Evolutionary conservation across 2,888 invertebrate species (phyloP), one percentile per base, ranked within the genome.

Genomic region (Scaptomyza tumidula): DNA sequence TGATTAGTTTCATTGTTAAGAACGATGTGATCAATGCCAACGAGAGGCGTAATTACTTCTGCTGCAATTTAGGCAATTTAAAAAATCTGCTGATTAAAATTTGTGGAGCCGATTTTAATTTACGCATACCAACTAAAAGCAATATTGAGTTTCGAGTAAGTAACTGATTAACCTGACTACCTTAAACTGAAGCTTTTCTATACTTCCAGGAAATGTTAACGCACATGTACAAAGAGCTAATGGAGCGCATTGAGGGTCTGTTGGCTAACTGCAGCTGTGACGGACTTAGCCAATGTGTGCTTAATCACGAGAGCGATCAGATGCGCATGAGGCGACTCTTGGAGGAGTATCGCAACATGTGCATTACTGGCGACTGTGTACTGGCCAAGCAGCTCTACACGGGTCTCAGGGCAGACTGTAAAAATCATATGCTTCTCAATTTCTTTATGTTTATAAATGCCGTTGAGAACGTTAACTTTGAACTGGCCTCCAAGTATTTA

Each of bases 81-180:
- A 59, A 64, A 6, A 89, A 90, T 64, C 58, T 83, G 31, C 67
- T 90, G 6, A 37, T 88, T 6, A 80, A 82, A 16, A 56, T 90
- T 10, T 79, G 90, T 16, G 84, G 80, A 1, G 66, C 52, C 16
- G 90, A 90, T 58, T 90, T 90, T 43, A 90, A 90, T 60, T 49
- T 64, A 16, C 78, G 80, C 24, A 75, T 75, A 54, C 86, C 86
- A n/a, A 90, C 90, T 6, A 79, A 80, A 13, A 79, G 75, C 2
- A 90, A 89, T 56, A 77, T 83, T 24, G 89, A 90, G 52, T 90
- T 86, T 50, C 71, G 87, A 1, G 86, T 86, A 45, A 41, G 80
- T 67, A 9, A 29, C 10, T 53, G 0, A 14, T 7, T 19, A 1
- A 9, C 27, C 11, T 6, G 9, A 7, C 3, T 24, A 7, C 7